phyloP scores from a whole-genome alignment of 2,797 vertebrate species.

The Centropyge bicolor region DNA sequence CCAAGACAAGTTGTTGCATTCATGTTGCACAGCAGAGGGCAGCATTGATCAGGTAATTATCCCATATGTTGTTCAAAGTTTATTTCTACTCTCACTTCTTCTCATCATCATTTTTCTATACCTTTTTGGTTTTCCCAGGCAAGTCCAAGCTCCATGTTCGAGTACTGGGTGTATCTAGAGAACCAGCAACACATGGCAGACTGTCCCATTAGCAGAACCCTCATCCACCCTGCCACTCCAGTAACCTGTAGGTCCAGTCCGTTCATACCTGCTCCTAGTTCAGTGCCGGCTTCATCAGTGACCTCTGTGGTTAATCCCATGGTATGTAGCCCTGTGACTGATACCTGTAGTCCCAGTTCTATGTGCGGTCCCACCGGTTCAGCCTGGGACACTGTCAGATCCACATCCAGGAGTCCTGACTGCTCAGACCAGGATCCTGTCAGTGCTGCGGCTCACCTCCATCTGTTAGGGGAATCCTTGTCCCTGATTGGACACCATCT shows the following conservation, averaged over 20 bases:
- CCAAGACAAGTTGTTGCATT: slow-evolving; percentile 43
- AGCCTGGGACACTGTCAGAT: slow-evolving; percentile 78
- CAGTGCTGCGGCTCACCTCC: slow-evolving; percentile 93
- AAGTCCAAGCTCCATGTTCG: slow-evolving; percentile 73
- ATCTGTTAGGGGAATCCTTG: slow-evolving; percentile 95
- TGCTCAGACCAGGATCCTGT: slow-evolving; percentile 89
- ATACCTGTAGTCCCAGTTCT: slow-evolving; percentile 22
- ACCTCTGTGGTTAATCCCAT: not conserved
- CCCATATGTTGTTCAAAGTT: not conserved
- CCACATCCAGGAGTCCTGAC: slow-evolving; percentile 76
- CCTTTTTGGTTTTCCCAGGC: slow-evolving; percentile 40
- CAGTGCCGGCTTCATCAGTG: slow-evolving; percentile 3
- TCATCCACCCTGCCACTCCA: slow-evolving; percentile 8
- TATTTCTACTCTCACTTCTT: not conserved
- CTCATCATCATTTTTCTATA: not conserved
- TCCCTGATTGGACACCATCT: slow-evolving; percentile 94
- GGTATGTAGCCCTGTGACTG: not conserved
- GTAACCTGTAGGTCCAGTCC: not conserved
- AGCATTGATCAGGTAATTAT: slow-evolving; percentile 45
- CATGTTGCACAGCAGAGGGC: slow-evolving; percentile 65
- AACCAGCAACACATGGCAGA: slow-evolving; percentile 79
- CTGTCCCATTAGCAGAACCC: not conserved
- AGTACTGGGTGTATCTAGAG: slow-evolving; percentile 90
- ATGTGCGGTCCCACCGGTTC: slow-evolving; percentile 24
- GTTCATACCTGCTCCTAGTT: not conserved